A percentile compares a stretch with the other conserved stretches of the same genome.
Conservation (phyloP, 2,113 vertebrate species). For the Lepisosteus oculatus region DNA sequence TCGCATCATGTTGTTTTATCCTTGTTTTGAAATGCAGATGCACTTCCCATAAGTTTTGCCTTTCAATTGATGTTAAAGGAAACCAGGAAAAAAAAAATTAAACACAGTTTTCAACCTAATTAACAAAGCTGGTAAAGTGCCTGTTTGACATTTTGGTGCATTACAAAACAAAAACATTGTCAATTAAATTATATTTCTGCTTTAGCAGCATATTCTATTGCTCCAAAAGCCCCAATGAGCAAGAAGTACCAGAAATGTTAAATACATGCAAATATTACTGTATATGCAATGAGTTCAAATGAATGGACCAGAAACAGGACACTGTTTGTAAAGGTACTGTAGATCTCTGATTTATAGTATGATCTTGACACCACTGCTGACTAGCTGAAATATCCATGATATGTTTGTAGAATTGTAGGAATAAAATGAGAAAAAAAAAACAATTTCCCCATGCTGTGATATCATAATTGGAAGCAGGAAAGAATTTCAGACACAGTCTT, state of each 20-base stretch:
- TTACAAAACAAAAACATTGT: conserved; percentile 23
- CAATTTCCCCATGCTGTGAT: no score
- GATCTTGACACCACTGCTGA: no score
- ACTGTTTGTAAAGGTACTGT: not conserved
- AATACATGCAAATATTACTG: not conserved
- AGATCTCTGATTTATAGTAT: not conserved
- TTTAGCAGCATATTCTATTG: not conserved
- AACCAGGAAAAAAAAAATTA: conserved; percentile 46
- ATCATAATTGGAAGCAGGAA: no score
- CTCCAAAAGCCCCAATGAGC: not conserved
- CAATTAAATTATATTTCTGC: not conserved
- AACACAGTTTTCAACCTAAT: conserved; percentile 45
- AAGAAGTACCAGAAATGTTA: not conserved
- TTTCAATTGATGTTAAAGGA: conserved; percentile 50
- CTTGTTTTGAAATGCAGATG: conserved; percentile 60
- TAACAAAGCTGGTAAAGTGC: conserved; percentile 48
- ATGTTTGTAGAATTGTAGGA: no score
- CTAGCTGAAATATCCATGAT: no score
- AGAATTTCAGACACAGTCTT: no score
- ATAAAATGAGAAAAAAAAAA: no score
- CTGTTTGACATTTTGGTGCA: conserved; percentile 28
- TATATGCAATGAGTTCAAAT: not conserved
- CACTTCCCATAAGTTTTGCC: conserved; percentile 47
- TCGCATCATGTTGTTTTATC: conserved; percentile 53
- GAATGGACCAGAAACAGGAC: not conserved